Evolutionary conservation across 2,888 invertebrate genomes (phyloP).

Genomic region (Drosophila peninsularis): DNA sequence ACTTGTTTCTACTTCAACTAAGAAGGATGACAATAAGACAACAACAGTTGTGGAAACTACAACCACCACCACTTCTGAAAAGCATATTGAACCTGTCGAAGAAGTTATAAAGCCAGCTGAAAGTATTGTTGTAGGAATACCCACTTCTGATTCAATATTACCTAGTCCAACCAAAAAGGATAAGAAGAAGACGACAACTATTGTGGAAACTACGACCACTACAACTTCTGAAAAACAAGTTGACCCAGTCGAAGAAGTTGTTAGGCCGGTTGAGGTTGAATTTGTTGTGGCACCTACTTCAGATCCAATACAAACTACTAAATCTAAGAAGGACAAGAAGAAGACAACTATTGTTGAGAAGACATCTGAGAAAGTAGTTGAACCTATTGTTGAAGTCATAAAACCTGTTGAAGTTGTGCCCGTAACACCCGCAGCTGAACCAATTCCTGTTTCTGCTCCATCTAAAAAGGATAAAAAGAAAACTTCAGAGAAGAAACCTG

Average conservation of each 20-base stretch:
- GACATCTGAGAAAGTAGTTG: slow-evolving; percentile 1
- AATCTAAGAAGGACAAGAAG: slow-evolving; percentile 25
- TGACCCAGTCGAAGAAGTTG: neutral
- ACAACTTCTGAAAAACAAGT: neutral
- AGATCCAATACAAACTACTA: neutral
- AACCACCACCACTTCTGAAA: neutral
- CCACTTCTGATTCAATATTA: slow-evolving; percentile 4
- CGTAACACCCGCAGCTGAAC: neutral
- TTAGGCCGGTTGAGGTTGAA: neutral
- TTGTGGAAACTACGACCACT: slow-evolving; percentile 17
- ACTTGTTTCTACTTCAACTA: neutral
- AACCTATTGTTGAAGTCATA: slow-evolving; percentile 15
- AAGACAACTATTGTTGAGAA: slow-evolving; percentile 25
- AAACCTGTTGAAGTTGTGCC: neutral
- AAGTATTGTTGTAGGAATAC: neutral
- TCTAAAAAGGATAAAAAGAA: slow-evolving; percentile 25
- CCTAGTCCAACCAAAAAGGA: slow-evolving; percentile 17
- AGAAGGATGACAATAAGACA: slow-evolving; percentile 17
- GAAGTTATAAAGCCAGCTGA: slow-evolving; percentile 4
- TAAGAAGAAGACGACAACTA: slow-evolving; percentile 8
- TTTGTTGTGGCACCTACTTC: neutral
- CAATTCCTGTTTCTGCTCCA: slow-evolving; percentile 2
- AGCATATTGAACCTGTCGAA: neutral
- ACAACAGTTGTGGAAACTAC: slow-evolving; percentile 26
- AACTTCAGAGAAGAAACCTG: neutral